Evolutionary conservation across 2,797 vertebrate genomes (phyloP), one percentile per base, ranked within the genome.

Genomic region (Neosilurus mollespiculum): DNA sequence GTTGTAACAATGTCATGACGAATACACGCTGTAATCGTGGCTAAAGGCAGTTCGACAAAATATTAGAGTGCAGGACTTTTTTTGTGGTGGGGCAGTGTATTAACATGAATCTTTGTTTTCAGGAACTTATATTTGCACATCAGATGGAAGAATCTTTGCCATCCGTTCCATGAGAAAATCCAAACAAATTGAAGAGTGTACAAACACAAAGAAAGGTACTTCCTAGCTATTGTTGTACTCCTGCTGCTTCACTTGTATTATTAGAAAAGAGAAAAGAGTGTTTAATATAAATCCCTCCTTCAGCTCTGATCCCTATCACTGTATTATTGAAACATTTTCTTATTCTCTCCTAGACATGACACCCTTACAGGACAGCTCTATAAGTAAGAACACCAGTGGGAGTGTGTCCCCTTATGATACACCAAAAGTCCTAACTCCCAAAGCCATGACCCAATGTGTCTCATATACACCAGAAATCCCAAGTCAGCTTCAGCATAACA

Each of bases 91-190:
- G 43, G 3, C 43, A 8, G 43, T 43, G 43, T 43, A 76, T 59
- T 56, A 34, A 75, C 53, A 18, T 56, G 10, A 0, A 10, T 76
- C 1, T 59, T 34, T 20, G 51, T 85, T 70, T 51, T 84, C 86
- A 99, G 98, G 98, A 89, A 98, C 97, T 0, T 99, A 99, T 85
- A 99, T 99, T 84, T 94, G 98, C 81, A 99, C 98, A 3, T 97
- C 96, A 0, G 98, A 99, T 14, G 98, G 98, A 75, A 94, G 97
- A 83, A 99, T 99, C 86, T 99, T 99, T 93, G 98, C 98, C 77
- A 96, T 99, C 88, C 94, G 98, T 43, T 97, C 97, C 65, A 96
- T 80, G 34, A 78, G 96, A 91, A 99, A 98, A 91, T 92, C 96
- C 64, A 95, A 96, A 90, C 93, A 94, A 80, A 86, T 88, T 11